Conservation (phyloP, 1,140 invertebrate species). For the Drosophila watanabei region DNA sequence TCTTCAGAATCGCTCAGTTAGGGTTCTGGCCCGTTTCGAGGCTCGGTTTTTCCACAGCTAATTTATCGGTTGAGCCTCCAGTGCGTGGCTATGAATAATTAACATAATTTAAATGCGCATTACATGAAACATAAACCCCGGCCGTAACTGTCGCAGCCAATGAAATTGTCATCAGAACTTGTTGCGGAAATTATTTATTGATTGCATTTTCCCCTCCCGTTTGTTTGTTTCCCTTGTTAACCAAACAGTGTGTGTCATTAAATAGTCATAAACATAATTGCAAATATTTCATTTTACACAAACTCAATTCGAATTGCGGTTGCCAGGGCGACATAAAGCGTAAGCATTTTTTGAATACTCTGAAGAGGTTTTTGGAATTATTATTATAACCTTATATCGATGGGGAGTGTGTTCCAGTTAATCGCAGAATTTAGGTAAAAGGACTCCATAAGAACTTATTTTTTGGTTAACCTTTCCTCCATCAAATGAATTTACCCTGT, state of each 20-base stretch:
- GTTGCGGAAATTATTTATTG: conserved; percentile 77
- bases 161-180: conserved; percentile 65
- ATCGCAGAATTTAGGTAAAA: neutral
- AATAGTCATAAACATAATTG: conserved; percentile 74
- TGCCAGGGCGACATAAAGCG: neutral
- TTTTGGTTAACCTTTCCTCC: conserved; percentile 1
- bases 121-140: conserved; percentile 20
- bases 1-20: conserved; percentile 13
- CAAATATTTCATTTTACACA: conserved; percentile 29
- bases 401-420: neutral
- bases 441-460: neutral
- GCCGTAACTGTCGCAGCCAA: conserved; percentile 30
- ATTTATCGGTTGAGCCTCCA: conserved; percentile 12
- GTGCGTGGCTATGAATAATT: conserved; percentile 55
- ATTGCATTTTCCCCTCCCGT: conserved; percentile 39
- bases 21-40: conserved; percentile 11
- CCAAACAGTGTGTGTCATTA: conserved; percentile 47
- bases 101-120: conserved; percentile 57
- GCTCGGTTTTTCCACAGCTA: conserved; percentile 13
- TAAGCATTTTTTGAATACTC: neutral
- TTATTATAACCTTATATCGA: neutral
- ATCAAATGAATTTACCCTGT: neutral
- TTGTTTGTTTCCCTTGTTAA: conserved; percentile 23
- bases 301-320: conserved; percentile 36
- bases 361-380: too few relatives aligned